Conservation (phyloP, 2,888 invertebrate genomes). For the Myopa testacea region DNA sequence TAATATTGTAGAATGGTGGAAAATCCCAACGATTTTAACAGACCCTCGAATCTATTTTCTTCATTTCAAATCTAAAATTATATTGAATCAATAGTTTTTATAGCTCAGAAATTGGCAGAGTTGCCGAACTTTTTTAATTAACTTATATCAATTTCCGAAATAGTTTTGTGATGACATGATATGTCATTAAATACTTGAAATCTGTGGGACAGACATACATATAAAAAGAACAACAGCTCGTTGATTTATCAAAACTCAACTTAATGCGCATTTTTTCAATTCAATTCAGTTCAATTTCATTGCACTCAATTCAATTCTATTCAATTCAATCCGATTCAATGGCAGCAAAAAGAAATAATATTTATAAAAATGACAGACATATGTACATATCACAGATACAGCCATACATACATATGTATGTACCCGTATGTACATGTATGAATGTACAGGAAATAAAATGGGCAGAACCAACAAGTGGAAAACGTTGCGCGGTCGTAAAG, state of each 20-base stretch:
- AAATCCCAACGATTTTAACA: too few species aligned
- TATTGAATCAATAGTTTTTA: too few species aligned
- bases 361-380: constrained; percentile 31
- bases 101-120: too few species aligned
- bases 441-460: not conserved
- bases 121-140: too few species aligned
- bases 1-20: too few species aligned
- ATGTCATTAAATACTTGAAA: not conserved
- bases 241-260: constrained; percentile 1
- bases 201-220: not conserved
- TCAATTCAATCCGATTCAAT: constrained; percentile 10
- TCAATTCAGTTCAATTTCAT: not conserved
- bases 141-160: not conserved
- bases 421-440: not conserved
- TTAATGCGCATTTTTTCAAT: not conserved
- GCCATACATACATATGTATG: not conserved
- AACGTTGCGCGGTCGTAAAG: constrained; percentile 33
- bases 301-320: constrained; percentile 18
- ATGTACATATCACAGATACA: constrained; percentile 4
- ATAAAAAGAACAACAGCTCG: not conserved
- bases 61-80: too few species aligned
- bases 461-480: constrained; percentile 45
- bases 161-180: not conserved
- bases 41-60: too few species aligned
- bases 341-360: not conserved